Conservation (phyloP, 2,113 vertebrate species). For the Camelus bactrianus region DNA sequence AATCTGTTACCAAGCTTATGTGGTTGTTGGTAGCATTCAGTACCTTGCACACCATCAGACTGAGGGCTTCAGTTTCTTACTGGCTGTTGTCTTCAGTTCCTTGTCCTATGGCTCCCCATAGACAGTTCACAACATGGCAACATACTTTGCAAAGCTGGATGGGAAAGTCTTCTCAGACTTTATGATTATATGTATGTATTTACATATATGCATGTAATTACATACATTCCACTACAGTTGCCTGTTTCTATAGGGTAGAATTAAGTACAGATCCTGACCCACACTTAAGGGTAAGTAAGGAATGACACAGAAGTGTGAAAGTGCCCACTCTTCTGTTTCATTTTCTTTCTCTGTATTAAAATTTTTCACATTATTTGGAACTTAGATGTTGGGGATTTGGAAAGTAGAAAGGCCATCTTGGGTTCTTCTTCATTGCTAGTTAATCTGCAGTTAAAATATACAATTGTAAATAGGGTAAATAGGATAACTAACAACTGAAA, state of each 20-base stretch:
- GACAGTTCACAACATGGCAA: not conserved
- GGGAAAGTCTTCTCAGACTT: not conserved
- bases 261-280: not conserved
- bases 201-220: not conserved
- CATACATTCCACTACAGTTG: not conserved
- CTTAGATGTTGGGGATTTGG: fast-evolving
- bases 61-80: not conserved
- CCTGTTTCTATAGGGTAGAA: not conserved
- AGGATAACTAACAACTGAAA: not conserved
- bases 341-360: constrained; percentile 2
- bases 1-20: not conserved
- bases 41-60: not conserved
- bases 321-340: not conserved
- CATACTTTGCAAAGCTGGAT: not conserved
- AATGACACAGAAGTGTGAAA: not conserved
- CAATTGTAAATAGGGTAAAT: not conserved
- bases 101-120: not conserved
- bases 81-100: not conserved
- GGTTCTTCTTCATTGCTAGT: not conserved
- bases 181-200: not conserved
- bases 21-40: not conserved
- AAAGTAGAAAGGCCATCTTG: not conserved
- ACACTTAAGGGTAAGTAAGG: not conserved
- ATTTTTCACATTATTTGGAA: not conserved
- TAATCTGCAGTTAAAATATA: not conserved